Evolutionary conservation across 2,888 invertebrate genomes (phyloP), one percentile per base, ranked within the genome.

Genomic region (Dicyrtomina minuta): DNA sequence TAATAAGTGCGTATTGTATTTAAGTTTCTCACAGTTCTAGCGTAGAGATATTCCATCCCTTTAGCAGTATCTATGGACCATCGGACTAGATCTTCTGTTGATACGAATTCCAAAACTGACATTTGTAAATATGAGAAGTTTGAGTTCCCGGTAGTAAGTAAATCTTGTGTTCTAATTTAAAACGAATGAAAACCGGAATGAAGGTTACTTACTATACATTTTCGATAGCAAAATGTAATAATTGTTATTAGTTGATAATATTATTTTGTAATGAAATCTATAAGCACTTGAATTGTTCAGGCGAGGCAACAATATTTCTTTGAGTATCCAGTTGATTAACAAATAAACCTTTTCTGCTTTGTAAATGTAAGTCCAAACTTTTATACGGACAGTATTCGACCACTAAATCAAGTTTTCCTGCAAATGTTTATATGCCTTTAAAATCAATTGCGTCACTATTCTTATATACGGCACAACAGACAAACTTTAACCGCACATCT

Each of bases 31-130:
- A 62, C 62, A 15, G 12, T n/a, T n/a, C 59, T 67, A 15, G 15
- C 10, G 13, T 39, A 20, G 3, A 67, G 44, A 33, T 26, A 67
- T 8, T 58, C 49, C 58, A 67, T 59, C 13, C 67, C 67, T n/a
- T 46, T 44, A 12, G 67, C 67, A 1, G 44, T 59, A 2, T 67
- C 58, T 2, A 67, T 4, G 4, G 49, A 44, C 67, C 67, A 67
- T 17, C 39, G 22, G 10, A 67, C 49, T 26, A 67, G 46, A 26
- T 67, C 67, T 20, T n/a, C 3, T 6, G 59, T 67, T 1, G 27
- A 46, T 13, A 67, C 58, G 2, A 3, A 27, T 22, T 67, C 67
- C 27, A 27, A 4, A 26, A 55, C 26, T 10, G 27, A 53, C 6
- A 53, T n/a, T n/a, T n/a, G n/a, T n/a, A n/a, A 55, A 12, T 49